Evolutionary conservation across 2,797 vertebrate species (phyloP).

Genomic region (Spheniscus humboldti): DNA sequence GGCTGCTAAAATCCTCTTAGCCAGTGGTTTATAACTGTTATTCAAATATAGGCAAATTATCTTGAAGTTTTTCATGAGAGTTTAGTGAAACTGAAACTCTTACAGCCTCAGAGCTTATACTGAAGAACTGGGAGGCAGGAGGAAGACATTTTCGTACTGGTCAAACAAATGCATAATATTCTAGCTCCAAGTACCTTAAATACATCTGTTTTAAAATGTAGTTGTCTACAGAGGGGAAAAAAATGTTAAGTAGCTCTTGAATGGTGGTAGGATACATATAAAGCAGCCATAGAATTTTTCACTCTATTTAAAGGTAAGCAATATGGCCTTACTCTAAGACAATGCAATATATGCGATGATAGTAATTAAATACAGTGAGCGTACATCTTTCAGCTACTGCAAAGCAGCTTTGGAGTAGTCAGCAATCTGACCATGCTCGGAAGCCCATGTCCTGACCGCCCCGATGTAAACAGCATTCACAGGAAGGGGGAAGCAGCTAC

Average conservation of each 20-base stretch:
- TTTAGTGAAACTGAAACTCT: neutral
- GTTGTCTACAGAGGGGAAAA: neutral
- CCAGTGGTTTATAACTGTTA: neutral
- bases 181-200: neutral
- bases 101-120: neutral
- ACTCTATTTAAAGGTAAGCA: neutral
- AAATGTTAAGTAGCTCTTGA: neutral
- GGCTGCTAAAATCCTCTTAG: neutral
- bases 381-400: neutral
- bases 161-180: neutral
- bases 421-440: neutral
- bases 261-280: neutral
- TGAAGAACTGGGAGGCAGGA: neutral
- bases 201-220: neutral
- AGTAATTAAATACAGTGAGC: neutral
- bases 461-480: neutral
- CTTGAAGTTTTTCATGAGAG: neutral
- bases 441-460: neutral
- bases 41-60: neutral
- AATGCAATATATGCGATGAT: neutral
- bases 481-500: constrained; percentile 31
- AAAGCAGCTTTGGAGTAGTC: neutral
- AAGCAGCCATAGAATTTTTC: neutral
- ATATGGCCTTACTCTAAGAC: neutral
- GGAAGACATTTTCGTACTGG: neutral